These are phyloP conservation scores for Andrena flavipes DNA, from an alignment of 2,888 invertebrate species.

Conservation along the genomic window DNA sequence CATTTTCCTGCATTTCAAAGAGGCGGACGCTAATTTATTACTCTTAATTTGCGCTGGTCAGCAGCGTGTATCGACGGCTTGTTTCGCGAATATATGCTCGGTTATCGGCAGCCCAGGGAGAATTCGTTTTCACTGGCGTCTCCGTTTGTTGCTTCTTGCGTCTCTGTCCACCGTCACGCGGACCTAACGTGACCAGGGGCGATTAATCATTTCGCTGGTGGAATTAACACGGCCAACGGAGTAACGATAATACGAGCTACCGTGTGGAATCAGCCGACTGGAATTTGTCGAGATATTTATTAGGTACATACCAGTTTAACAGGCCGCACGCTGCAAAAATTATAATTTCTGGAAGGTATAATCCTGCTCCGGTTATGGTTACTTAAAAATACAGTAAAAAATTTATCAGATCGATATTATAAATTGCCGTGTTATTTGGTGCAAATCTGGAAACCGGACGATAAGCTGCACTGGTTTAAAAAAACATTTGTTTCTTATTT, in stretches of 20 bases:
- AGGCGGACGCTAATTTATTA: conserved; percentile 29
- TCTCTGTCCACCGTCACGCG: conserved; percentile 28
- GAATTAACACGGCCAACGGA: conserved; percentile 74
- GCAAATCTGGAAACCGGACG: background rate
- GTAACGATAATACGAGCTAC: conserved; percentile 65
- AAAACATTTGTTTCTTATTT: too few relatives aligned
- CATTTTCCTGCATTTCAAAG: background rate
- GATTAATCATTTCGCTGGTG: conserved; percentile 76
- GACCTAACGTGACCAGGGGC: conserved; percentile 53
- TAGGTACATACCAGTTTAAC: conserved; percentile 17
- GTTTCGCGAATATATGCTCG: background rate
- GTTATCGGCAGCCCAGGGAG: background rate
- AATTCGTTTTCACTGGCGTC: conserved; percentile 28
- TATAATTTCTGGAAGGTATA: background rate
- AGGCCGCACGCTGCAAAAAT: background rate
- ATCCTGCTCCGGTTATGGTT: background rate
- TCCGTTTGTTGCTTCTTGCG: conserved; percentile 35
- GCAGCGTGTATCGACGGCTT: background rate
- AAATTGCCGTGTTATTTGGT: background rate
- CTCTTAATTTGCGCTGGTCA: conserved; percentile 30
- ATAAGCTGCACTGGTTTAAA: background rate
- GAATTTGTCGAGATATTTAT: conserved; percentile 13
- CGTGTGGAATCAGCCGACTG: conserved; percentile 33
- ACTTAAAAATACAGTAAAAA: background rate
- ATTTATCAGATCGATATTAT: conserved; percentile 1